Conservation (phyloP, 2,113 vertebrate species). For the Podocnemis expansa region DNA sequence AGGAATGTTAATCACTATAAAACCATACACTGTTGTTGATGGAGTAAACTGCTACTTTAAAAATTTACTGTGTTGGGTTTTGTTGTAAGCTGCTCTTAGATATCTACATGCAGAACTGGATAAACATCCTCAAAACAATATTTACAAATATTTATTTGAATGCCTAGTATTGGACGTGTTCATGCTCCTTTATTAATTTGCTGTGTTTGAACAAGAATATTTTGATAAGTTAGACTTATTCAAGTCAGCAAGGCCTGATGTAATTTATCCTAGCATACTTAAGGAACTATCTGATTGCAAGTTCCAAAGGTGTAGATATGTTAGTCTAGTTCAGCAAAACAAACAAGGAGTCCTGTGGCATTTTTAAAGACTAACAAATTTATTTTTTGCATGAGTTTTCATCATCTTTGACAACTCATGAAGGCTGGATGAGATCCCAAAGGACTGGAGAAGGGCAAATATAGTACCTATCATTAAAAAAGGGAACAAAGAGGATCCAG, state of each 20-base stretch:
- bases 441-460: not conserved
- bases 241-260: not conserved
- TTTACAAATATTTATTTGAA: not conserved
- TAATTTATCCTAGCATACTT: not conserved
- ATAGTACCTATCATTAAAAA: not conserved
- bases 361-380: no score
- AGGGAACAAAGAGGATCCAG: no score
- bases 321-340: no score
- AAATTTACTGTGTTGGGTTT: no score
- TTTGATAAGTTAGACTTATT: not conserved
- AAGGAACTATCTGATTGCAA: not conserved
- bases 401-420: not conserved
- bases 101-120: not conserved
- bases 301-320: no score
- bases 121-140: not conserved
- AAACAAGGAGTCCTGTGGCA: no score
- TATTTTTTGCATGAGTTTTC: no score
- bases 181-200: not conserved
- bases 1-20: conserved; percentile 3
- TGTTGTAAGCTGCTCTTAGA: not conserved
- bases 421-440: not conserved
- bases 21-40: not conserved
- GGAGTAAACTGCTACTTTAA: not conserved
- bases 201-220: not conserved
- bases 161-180: not conserved